Base-by-base conservation (phyloP, 2,888 invertebrate species). In the Clitarchus hookeri region DNA sequence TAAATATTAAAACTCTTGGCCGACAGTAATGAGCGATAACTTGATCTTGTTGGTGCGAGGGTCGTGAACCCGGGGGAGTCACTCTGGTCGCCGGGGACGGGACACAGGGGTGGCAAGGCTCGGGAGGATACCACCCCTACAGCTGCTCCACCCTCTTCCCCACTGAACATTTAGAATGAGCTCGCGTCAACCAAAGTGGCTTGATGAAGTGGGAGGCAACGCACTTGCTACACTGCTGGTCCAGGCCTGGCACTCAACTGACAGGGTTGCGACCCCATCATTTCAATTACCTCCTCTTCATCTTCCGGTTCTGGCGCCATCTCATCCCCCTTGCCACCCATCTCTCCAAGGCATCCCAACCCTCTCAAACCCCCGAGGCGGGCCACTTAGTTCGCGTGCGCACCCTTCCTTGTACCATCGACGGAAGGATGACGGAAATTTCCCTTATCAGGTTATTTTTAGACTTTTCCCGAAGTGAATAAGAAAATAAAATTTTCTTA, bases 211-310 rank as follows among this genome's bases (percentile, higher is more conserved):
- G 65, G 23, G 65, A 2, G 19, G 65, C 16, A 23, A 65, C 65
- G 65, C n/a, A 23, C 65, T 65, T 65, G 13, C 19, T 23, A 1
- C 65, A 65, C 19, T 11, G n/a, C 1, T 11, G 11, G 48, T 48
- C 48, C 65, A 8, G 65, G 65, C 8, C 0, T 8, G 65, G 65
- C 13, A 19, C 8, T 16, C 13, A 65, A 23, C 13, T 19, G 65
- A 19, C 1, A 8, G 65, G 65, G 65, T 16, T 65, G 65, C n/a
- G 1, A 23, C 65, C 65, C 65, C 65, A 11, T 65, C 65, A 65
- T 65, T 65, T 65, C 65, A 65, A 65, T 65, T 65, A 65, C 65
- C 48, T 65, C 65, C 65, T 65, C 65, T 65, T 65, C 65, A n/a
- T 65, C 23, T n/a, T n/a, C 19, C 65, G 19, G 65, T 23, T 8